A percentile compares a stretch with the other conserved stretches of the same genome.
These are phyloP conservation scores for Diadophis punctatus DNA, from an alignment of 2,113 vertebrate species.

Conservation along the genomic window DNA sequence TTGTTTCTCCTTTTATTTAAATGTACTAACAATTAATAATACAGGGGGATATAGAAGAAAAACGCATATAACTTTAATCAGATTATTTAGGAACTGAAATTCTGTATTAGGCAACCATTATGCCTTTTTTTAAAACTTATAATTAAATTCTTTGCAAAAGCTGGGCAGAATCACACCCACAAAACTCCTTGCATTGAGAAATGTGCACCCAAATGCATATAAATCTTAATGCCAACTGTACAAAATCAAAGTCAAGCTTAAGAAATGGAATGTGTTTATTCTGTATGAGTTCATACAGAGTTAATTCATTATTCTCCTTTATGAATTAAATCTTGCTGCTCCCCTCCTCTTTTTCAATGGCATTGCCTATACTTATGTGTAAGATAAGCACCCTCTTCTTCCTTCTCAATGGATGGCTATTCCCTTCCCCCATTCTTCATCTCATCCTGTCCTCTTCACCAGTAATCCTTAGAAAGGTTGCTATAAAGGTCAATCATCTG, in stretches of 20 bases:
- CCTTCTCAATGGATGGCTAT: background rate
- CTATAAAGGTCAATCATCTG: constrained; percentile 63
- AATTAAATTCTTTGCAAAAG: background rate
- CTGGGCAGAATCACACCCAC: background rate
- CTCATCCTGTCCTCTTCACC: background rate
- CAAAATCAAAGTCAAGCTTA: background rate
- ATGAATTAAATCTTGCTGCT: background rate
- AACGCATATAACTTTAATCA: background rate
- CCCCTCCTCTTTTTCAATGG: background rate
- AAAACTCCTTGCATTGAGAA: background rate
- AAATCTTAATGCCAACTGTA: background rate
- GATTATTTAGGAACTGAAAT: background rate
- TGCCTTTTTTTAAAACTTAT: background rate
- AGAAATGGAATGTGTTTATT: background rate
- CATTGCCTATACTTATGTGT: background rate
- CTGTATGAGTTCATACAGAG: no score
- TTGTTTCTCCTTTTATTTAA: background rate
- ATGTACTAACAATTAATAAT: background rate
- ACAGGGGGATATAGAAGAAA: background rate
- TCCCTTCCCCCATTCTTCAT: background rate
- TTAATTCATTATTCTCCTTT: no score
- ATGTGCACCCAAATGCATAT: background rate
- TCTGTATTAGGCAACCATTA: background rate
- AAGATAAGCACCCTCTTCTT: background rate
- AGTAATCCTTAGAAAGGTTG: constrained; percentile 43